These are phyloP conservation scores for Cecropterus lyciades DNA, from an alignment of 1,140 invertebrate species.

Conservation along the genomic window DNA sequence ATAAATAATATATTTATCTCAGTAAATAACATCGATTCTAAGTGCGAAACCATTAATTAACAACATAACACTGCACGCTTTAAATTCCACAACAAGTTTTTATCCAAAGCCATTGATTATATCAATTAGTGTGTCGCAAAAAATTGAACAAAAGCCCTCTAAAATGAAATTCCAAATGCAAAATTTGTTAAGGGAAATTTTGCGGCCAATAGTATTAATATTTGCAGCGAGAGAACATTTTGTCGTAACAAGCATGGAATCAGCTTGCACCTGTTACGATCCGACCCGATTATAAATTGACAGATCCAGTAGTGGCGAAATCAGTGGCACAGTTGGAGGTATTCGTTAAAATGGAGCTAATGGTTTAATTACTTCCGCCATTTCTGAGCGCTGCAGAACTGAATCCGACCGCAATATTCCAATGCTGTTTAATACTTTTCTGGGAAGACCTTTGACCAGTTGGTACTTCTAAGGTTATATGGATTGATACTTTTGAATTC, in stretches of 20 bases:
- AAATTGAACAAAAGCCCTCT: slow-evolving; percentile 18
- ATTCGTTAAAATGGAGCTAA: slow-evolving; percentile 34
- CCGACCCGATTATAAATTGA: slow-evolving; percentile 36
- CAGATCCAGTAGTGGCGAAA: slow-evolving; percentile 31
- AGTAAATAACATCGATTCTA: not conserved
- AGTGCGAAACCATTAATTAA: not conserved
- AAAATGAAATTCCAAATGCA: slow-evolving; percentile 31
- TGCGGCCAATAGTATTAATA: slow-evolving; percentile 25
- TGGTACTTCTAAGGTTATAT: no score
- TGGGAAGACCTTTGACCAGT: no score
- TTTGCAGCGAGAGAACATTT: slow-evolving; percentile 29
- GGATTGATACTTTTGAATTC: no score
- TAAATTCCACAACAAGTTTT: slow-evolving; percentile 26
- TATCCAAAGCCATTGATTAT: slow-evolving; percentile 27
- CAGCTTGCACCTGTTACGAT: slow-evolving; percentile 35
- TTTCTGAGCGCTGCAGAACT: slow-evolving; percentile 1
- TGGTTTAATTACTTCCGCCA: slow-evolving; percentile 28
- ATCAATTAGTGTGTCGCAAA: slow-evolving; percentile 30
- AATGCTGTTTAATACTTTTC: not conserved
- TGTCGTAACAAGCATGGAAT: slow-evolving; percentile 19
- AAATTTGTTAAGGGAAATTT: slow-evolving; percentile 28
- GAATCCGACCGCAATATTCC: not conserved
- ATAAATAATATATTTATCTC: no score
- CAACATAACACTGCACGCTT: not conserved
- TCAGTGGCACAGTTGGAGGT: slow-evolving; percentile 21